phyloP scores from a whole-genome alignment of 2,113 vertebrate genomes.

The Sinocyclocheilus rhinocerous region DNA sequence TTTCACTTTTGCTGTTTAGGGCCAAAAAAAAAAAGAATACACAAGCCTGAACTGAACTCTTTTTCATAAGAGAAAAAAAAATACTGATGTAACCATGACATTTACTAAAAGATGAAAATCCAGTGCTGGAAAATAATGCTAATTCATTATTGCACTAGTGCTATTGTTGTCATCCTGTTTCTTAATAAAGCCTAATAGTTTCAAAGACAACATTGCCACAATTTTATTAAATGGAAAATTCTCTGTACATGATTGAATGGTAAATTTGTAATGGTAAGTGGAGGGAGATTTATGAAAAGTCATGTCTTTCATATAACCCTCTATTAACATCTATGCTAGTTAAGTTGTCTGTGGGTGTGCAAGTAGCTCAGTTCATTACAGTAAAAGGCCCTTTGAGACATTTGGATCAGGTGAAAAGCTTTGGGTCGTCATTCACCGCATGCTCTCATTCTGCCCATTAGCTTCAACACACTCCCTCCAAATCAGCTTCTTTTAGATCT shows the following conservation, averaged over 20 bases:
- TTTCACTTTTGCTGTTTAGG: constrained; percentile 3
- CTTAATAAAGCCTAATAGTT: constrained; percentile 32
- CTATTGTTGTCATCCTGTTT: constrained; percentile 9
- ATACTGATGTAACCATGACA: not conserved
- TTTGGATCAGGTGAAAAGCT: constrained; percentile 44
- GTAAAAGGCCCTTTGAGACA: constrained; percentile 31
- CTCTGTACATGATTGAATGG: constrained; percentile 41
- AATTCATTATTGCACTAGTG: constrained; percentile 18
- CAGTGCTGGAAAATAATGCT: not conserved
- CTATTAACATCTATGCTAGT: constrained; percentile 61
- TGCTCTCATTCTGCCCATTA: constrained; percentile 26
- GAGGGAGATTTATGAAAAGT: constrained; percentile 55
- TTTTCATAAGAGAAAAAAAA: not conserved
- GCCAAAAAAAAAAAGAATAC: not conserved
- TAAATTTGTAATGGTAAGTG: constrained; percentile 38
- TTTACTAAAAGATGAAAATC: not conserved
- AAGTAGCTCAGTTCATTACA: constrained; percentile 43
- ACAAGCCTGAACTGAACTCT: not conserved
- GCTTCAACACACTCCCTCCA: not conserved
- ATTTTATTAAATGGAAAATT: constrained; percentile 31
- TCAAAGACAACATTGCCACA: constrained; percentile 21
- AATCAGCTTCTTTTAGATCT: not conserved
- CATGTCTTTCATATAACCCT: constrained; percentile 63
- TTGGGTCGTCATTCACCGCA: constrained; percentile 3
- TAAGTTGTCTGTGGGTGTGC: constrained; percentile 52